These are phyloP conservation scores for Lucifuga dentata DNA, from an alignment of 2,113 vertebrate genomes.

Conservation along the genomic window DNA sequence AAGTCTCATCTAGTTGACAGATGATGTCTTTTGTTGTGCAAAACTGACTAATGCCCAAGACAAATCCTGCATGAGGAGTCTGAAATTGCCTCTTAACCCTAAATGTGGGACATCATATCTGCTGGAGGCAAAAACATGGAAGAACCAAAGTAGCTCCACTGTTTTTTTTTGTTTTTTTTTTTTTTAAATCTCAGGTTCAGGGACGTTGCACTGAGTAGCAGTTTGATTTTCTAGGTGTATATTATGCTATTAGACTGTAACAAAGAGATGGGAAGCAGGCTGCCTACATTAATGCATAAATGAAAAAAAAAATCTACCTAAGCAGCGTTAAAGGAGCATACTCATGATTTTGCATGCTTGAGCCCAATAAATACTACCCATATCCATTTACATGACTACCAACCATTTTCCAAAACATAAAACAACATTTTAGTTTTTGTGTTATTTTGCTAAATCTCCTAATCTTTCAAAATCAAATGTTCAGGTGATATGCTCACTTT, in stretches of 20 bases:
- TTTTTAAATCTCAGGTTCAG: not conserved
- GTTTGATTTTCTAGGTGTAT: slow-evolving; percentile 13
- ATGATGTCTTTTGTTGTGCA: slow-evolving; percentile 37
- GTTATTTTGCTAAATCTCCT: too few species aligned
- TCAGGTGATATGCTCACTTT: too few species aligned
- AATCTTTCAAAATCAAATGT: too few species aligned
- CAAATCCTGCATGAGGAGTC: slow-evolving; percentile 21
- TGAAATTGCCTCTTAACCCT: slow-evolving; percentile 12
- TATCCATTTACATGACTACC: too few species aligned
- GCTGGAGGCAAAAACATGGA: not conserved
- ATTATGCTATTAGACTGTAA: not conserved
- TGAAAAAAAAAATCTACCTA: too few species aligned
- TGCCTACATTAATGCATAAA: slow-evolving; percentile 2
- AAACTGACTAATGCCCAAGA: slow-evolving; percentile 25
- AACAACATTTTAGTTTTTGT: too few species aligned
- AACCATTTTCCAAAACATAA: too few species aligned
- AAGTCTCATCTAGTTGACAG: slow-evolving; percentile 21
- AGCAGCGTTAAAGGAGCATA: too few species aligned
- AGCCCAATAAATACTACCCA: too few species aligned
- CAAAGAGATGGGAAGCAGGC: slow-evolving; percentile 4
- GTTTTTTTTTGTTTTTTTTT: too few species aligned
- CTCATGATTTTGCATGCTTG: too few species aligned
- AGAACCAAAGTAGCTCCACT: slow-evolving; percentile 8
- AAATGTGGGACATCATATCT: slow-evolving; percentile 7
- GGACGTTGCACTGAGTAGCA: not conserved